Base-by-base conservation (phyloP, 2,888 invertebrate species). In the Volucella bombylans region DNA sequence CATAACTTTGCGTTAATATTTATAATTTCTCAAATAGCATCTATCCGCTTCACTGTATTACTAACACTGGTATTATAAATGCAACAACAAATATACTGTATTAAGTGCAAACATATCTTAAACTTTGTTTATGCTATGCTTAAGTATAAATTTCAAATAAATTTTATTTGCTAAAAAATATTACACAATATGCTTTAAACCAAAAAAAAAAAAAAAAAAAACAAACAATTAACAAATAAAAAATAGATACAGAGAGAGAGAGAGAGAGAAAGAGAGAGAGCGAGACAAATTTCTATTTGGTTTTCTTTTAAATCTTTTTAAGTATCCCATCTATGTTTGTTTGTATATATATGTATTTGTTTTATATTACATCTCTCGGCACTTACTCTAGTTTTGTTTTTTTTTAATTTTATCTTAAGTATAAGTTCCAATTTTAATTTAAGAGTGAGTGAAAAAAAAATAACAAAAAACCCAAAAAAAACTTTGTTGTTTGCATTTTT, bases 31-130 rank as follows among this genome's bases (percentile, higher is more conserved):
- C 38, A 38, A 50, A n/a, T 4, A 50, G 43, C 50, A 45, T 47
- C 38, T 8, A 43, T 55, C 14, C 41, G 38, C 41, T 49, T 73
- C 78, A 79, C 64, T 65, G 78, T 39, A 18, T 47, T 71, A n/a
- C 52, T 68, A 78, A 78, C 78, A 78, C 64, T 78, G 68, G 67
- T 52, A 78, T 78, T 79, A 23, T 23, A 73, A 79, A 79, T 82
- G 82, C 73, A 78, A 82, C 78, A 78, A 82, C 82, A 82, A 78
- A 82, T 78, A 68, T 68, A 78, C 62, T 57, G 52, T 55, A 78
- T 73, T 68, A 50, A 64, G 78, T 82, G 82, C 79, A 74, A 79
- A 82, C 62, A 47, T 78, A 78, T 79, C 73, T 79, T 82, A 82
- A 82, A 73, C 11, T 71, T 67, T 55, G 41, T 31, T 31, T 65